These are phyloP conservation scores for Oplegnathus fasciatus DNA, from an alignment of 2,113 vertebrate genomes.

Conservation along the genomic window DNA sequence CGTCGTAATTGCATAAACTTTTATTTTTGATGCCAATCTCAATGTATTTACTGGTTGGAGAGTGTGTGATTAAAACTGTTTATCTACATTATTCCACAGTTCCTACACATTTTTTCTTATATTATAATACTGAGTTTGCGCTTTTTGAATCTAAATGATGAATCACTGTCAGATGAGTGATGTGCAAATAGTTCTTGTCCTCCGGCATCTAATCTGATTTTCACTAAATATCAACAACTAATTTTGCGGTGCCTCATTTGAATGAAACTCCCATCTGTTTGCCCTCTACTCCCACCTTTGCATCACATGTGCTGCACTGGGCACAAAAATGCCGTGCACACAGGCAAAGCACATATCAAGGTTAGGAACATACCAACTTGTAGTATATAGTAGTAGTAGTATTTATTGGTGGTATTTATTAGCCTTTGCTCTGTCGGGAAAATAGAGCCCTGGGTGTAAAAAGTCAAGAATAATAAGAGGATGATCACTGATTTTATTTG, in stretches of 20 bases:
- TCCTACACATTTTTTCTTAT: slow-evolving; percentile 2
- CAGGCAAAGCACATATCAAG: not conserved
- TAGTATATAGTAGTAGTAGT: not conserved
- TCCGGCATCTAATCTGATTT: not conserved
- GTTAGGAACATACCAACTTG: not conserved
- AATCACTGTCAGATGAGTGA: not conserved
- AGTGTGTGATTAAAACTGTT: slow-evolving; percentile 37
- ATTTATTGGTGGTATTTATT: not conserved
- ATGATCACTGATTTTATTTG: not conserved
- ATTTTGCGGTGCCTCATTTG: not conserved
- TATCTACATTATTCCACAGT: slow-evolving; percentile 23
- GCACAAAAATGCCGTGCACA: not conserved
- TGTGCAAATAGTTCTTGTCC: not conserved
- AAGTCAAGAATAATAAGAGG: not conserved
- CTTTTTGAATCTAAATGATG: not conserved
- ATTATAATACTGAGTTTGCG: not conserved
- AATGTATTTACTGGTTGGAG: not conserved
- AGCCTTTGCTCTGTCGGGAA: not conserved
- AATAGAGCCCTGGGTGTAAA: not conserved
- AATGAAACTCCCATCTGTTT: slow-evolving; percentile 19
- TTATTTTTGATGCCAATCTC: slow-evolving; percentile 37
- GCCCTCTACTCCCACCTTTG: not conserved
- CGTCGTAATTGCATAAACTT: slow-evolving; percentile 21
- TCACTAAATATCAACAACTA: slow-evolving; percentile 1
- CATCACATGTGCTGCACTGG: not conserved